Conservation (phyloP, 2,797 vertebrate species). For the Gymnopithys bicolor region DNA sequence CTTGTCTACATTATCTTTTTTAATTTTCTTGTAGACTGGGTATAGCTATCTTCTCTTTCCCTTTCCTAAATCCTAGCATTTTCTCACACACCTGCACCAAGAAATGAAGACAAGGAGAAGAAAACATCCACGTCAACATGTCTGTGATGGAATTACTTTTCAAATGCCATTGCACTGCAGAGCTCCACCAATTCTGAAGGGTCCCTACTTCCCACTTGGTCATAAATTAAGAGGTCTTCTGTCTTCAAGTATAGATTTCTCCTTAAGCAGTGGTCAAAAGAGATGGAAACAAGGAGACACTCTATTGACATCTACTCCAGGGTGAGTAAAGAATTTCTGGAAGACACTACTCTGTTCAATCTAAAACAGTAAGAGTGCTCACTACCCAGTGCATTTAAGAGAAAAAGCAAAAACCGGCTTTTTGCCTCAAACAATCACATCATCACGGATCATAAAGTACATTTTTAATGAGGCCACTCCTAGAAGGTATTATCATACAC, state of each 20-base stretch:
- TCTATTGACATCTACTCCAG: not conserved
- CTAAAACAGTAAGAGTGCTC: not conserved
- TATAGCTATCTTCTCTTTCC: not conserved
- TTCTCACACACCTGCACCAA: not conserved
- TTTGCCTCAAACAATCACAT: not conserved
- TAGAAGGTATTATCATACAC: not conserved
- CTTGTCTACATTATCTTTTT: not conserved
- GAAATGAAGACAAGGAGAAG: not conserved
- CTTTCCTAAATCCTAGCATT: not conserved
- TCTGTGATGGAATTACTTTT: not conserved
- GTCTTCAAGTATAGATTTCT: not conserved
- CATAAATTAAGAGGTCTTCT: not conserved
- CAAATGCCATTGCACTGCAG: not conserved
- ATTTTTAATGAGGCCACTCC: not conserved
- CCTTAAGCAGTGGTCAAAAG: not conserved
- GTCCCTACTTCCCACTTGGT: too few relatives aligned
- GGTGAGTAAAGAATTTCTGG: not conserved
- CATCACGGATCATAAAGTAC: not conserved
- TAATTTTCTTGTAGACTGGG: not conserved
- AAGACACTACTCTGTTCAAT: not conserved
- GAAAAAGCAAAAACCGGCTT: not conserved
- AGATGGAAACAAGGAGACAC: not conserved
- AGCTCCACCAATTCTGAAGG: not conserved
- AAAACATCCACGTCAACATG: rapidly evolving
- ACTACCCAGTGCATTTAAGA: not conserved